phyloP scores from a whole-genome alignment of 2,888 invertebrate species.

The Anthoptus insignis region DNA sequence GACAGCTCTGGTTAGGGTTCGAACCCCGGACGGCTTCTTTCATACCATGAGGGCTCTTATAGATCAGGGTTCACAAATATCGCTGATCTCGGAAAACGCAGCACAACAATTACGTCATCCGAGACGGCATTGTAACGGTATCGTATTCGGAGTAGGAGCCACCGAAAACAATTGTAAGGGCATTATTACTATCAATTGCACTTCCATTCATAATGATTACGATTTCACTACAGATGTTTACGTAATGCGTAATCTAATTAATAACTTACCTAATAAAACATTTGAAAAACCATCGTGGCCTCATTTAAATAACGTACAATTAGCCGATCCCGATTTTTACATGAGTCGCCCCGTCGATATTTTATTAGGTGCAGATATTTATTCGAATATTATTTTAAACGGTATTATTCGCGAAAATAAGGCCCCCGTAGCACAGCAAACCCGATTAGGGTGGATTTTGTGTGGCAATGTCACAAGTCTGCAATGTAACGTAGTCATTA shows the following conservation, averaged over 20 bases:
- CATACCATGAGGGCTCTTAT: slow-evolving; percentile 11
- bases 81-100: slow-evolving; percentile 39
- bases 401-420: slow-evolving; percentile 19
- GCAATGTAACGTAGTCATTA: slow-evolving; percentile 23
- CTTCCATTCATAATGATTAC: neutral
- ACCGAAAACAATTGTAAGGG: neutral
- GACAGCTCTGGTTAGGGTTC: neutral
- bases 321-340: slow-evolving; percentile 32
- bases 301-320: slow-evolving; percentile 8
- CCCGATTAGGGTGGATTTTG: slow-evolving; percentile 39
- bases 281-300: slow-evolving; percentile 14
- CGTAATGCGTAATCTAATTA: slow-evolving; percentile 9
- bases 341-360: slow-evolving; percentile 38
- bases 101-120: slow-evolving; percentile 27
- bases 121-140: slow-evolving; percentile 24
- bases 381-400: slow-evolving; percentile 4
- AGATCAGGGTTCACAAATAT: slow-evolving; percentile 44
- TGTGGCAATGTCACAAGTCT: slow-evolving; percentile 30
- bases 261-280: slow-evolving; percentile 12
- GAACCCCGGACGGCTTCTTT: neutral
- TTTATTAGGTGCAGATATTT: slow-evolving; percentile 15
- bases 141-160: slow-evolving; percentile 37
- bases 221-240: slow-evolving; percentile 9
- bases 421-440: slow-evolving; percentile 19
- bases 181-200: slow-evolving; percentile 23